Percentiles rank a stretch among this genome's conserved stretches.
These are phyloP conservation scores for Hydrozoanthus gracilis DNA, from an alignment of 92 coral and sea anemone species.

Conservation along the genomic window DNA sequence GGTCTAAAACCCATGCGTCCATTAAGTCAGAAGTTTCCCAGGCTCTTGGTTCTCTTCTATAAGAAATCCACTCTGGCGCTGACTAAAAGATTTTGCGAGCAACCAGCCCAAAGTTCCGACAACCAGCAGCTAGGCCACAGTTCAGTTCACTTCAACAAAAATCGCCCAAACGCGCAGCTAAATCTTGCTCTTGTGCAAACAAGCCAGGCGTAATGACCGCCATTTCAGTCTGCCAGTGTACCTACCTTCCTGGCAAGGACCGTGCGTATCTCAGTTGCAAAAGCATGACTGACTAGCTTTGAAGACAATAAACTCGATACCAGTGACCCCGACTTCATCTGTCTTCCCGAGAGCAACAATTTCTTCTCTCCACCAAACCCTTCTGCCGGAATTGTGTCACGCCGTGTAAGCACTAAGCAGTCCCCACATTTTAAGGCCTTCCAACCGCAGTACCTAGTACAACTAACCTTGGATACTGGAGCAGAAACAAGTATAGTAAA, in stretches of 20 bases:
- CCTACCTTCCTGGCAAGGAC: slow-evolving; percentile 4
- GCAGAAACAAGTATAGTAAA: neutral
- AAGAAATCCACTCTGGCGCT: slow-evolving; percentile 52
- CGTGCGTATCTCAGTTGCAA: slow-evolving; percentile 4
- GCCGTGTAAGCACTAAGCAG: neutral
- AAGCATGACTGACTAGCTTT: slow-evolving; percentile 1
- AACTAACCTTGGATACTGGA: neutral
- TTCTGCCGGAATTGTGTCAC: neutral
- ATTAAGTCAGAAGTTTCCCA: slow-evolving; percentile 59
- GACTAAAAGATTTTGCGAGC: slow-evolving; percentile 60
- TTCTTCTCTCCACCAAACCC: neutral
- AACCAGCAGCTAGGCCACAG: slow-evolving; percentile 26
- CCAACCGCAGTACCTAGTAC: neutral
- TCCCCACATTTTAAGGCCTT: neutral
- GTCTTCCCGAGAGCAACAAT: no score
- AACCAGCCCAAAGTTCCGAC: slow-evolving; percentile 7
- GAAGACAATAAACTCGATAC: slow-evolving; percentile 32
- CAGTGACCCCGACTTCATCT: slow-evolving; percentile 9
- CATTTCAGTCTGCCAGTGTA: slow-evolving; percentile 31
- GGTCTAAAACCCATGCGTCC: slow-evolving; percentile 55
- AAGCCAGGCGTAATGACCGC: slow-evolving; percentile 59
- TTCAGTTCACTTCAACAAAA: slow-evolving; percentile 2
- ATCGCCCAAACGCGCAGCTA: slow-evolving; percentile 45
- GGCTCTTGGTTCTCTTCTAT: slow-evolving; percentile 58
- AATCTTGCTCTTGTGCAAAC: slow-evolving; percentile 59